Evolutionary conservation across 2,888 invertebrate species (phyloP), one percentile per base, ranked within the genome.

Genomic region (Rutpela maculata): DNA sequence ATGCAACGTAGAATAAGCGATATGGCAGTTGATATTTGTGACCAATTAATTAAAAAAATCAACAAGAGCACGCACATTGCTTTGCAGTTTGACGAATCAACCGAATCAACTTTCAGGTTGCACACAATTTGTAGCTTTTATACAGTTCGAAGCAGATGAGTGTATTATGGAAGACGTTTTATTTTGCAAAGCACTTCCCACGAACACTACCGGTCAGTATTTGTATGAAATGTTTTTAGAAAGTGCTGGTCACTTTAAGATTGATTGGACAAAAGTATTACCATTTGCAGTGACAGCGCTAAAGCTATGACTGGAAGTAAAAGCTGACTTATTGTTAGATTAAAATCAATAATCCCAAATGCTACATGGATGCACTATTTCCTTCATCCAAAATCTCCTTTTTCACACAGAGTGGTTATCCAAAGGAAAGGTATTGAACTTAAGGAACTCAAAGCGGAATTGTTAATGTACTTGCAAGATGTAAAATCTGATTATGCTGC

Each of bases 171-270:
- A 55, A 73, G 73, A 55, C 11, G 63, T 73, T 0, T 26, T 65
- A 35, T 73, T 73, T 73, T 73, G 73, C 19, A 65, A 12, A 50
- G 63, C 73, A 6, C 56, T 65, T 35, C 55, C 55, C 18, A 31
- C 65, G 15, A 73, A 73, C 31, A 65, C 67, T 57, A 59, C 67
- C 11, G 74, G 74, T 11, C 67, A 67, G 68, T 74, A n/a, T n/a
- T n/a, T n/a, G n/a, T n/a, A n/a, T n/a, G n/a, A n/a, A n/a, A n/a
- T n/a, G n/a, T n/a, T n/a, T n/a, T n/a, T n/a, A n/a, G n/a, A n/a
- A n/a, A n/a, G n/a, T n/a, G n/a, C n/a, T n/a, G n/a, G n/a, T n/a
- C 59, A 50, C 43, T 74, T 12, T 19, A 17, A 15, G 50, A 66
- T 66, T 66, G 43, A 43, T 3, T 17, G 43, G 12, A 66, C 1